Evolutionary conservation across 2,113 vertebrate genomes (phyloP), one percentile per base, ranked within the genome.

Genomic region (Chunga burmeisteri): DNA sequence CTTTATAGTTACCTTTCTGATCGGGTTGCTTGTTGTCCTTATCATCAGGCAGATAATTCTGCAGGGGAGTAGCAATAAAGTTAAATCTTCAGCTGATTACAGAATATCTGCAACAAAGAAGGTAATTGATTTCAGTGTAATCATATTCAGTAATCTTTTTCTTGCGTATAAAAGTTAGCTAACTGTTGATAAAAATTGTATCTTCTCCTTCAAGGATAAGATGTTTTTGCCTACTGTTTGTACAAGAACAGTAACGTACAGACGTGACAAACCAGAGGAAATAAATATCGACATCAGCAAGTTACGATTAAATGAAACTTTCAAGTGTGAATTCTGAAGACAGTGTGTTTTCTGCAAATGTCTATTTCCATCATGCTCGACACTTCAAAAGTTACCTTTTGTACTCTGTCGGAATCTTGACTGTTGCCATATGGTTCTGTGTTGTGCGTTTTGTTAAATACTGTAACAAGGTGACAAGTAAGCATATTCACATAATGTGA

Each of bases 221-320:
- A 94, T 97, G 95, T 99, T 98, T 94, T 98, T 99, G 80, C 99
- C 99, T 79, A 98, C 98, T 77, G 98, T 98, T 98, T 99, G 98
- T 86, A 98, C 99, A 94, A 99, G 99, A 98, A 99, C 99, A 32
- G 99, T 99, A 58, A 99, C 99, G 30, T 99, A 99, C 97, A 98
- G 98, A 93, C 98, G 99, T 88, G 99, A 99, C 89, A 98, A 97
- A 71, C 98, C 99, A 32, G 98, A 99, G 96, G 99, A 99, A 98
- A 99, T 99, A 98, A 98, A 98, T 97, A 98, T 99, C 81, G 98
- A 99, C 93, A 97, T 98, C 97, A 98, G 98, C 96, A 99, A 99
- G 98, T 98, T 99, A 96, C 97, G 98, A 93, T 97, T 99, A 56
- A 98, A 98, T 0, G 98, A 99, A 93, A 98, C 98, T 83, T 99